These are phyloP conservation scores for Lydus trimaculatus DNA, from an alignment of 2,888 invertebrate species.

Conservation along the genomic window DNA sequence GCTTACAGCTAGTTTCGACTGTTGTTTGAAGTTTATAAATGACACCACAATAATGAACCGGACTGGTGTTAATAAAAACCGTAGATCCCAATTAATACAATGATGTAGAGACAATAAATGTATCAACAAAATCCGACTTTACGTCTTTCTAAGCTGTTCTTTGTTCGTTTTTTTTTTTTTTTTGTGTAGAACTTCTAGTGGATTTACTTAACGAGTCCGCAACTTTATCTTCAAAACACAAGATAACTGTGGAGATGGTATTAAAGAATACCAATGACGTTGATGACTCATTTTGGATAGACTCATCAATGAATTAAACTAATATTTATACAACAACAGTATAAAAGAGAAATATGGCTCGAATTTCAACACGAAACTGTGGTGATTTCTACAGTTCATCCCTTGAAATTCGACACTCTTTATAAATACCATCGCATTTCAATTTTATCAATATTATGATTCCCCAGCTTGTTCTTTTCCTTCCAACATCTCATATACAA, in stretches of 20 bases:
- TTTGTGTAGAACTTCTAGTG: no score
- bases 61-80: background rate
- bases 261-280: background rate
- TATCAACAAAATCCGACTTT: background rate
- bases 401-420: constrained; percentile 4
- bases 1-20: background rate
- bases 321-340: background rate
- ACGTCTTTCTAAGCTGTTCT: background rate
- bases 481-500: constrained; percentile 22
- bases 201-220: background rate
- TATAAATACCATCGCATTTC: constrained; percentile 39
- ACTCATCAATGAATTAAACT: background rate
- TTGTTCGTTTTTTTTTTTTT: no score
- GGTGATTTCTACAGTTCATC: background rate
- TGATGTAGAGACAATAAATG: background rate
- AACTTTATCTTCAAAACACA: no score
- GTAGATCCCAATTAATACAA: background rate
- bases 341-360: background rate
- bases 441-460: constrained; percentile 40
- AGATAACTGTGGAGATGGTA: no score
- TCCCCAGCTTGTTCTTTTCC: constrained; percentile 12
- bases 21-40: background rate
- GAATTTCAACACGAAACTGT: background rate
- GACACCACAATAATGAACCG: background rate
- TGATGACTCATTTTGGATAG: background rate